Evolutionary conservation across 2,113 vertebrate genomes (phyloP).

Genomic region (Taxidea taxus): DNA sequence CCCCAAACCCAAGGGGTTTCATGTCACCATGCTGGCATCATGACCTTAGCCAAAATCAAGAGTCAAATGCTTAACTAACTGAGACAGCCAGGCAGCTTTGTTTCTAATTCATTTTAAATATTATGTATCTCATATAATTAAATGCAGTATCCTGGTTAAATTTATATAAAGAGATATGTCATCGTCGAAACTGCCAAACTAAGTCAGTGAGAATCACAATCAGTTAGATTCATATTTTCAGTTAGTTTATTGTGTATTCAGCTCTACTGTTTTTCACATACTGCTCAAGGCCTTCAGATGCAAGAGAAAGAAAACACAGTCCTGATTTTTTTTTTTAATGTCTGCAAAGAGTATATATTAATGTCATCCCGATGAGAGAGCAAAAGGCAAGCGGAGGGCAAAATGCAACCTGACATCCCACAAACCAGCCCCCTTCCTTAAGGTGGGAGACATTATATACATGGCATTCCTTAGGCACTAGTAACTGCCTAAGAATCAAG

Average conservation of each 20-base stretch:
- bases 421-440: neutral
- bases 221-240: neutral
- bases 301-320: neutral
- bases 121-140: neutral
- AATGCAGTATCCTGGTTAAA: neutral
- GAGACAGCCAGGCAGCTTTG: neutral
- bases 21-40: neutral
- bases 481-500: neutral
- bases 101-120: neutral
- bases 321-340: neutral
- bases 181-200: neutral
- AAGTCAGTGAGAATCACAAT: neutral
- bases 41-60: neutral
- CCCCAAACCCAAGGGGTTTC: neutral
- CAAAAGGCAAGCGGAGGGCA: neutral
- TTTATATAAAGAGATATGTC: neutral
- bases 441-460: too few relatives aligned
- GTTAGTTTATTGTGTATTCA: neutral
- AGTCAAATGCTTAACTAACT: neutral
- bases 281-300: fast-evolving
- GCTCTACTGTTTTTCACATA: too few relatives aligned
- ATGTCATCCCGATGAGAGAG: neutral
- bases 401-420: neutral
- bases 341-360: neutral
- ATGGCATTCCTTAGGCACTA: neutral